These are phyloP conservation scores for Siderastrea siderea DNA, from an alignment of 92 coral and sea anemone genomes.

Conservation along the genomic window DNA sequence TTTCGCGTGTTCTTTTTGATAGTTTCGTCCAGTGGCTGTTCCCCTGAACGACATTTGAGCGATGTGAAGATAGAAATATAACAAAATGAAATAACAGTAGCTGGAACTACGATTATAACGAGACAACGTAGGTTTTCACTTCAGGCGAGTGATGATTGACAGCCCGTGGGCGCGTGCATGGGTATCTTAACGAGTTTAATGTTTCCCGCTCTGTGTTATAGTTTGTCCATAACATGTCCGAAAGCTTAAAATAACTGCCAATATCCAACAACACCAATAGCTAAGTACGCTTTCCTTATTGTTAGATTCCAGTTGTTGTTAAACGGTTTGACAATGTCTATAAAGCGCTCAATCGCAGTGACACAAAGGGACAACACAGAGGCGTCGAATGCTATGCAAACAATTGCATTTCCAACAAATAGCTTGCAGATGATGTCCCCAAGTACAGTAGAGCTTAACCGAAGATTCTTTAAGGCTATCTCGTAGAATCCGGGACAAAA, in stretches of 20 bases:
- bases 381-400: constrained; percentile 49
- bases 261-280: constrained; percentile 10
- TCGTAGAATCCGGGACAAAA: constrained; percentile 67
- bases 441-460: background rate
- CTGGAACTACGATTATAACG: constrained; percentile 35
- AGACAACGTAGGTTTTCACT: constrained; percentile 40
- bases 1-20: constrained; percentile 27
- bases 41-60: constrained; percentile 7
- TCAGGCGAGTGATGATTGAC: constrained; percentile 1
- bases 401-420: constrained; percentile 56
- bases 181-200: background rate
- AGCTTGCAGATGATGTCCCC: constrained; percentile 59
- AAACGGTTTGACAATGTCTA: constrained; percentile 61
- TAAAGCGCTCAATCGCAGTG: constrained; percentile 55
- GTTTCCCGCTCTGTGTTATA: background rate
- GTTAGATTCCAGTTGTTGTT: constrained; percentile 21
- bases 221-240: constrained; percentile 22
- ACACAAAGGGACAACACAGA: constrained; percentile 34
- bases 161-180: constrained; percentile 45
- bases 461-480: constrained; percentile 28
- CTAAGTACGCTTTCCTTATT: background rate
- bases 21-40: constrained; percentile 12
- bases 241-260: background rate
- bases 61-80: constrained; percentile 29
- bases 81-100: constrained; percentile 43